Base-by-base conservation (phyloP, 1,140 invertebrate genomes). In the Drosophila chauvacae region DNA sequence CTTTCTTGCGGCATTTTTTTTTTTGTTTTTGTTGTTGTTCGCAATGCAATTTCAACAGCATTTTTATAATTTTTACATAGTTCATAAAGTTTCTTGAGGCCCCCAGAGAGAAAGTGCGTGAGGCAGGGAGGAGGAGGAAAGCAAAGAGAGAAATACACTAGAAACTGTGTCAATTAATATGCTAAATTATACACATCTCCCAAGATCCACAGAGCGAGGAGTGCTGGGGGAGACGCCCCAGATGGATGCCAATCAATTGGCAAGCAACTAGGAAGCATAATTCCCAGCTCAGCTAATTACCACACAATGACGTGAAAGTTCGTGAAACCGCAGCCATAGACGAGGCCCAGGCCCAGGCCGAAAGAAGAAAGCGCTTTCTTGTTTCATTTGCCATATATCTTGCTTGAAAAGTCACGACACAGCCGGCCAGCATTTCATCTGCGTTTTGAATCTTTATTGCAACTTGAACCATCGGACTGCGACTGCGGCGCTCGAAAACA, bases 81-180 rank as follows among this genome's bases (percentile, higher is more conserved):
- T 90, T 87, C 80, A 87, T 88, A 87, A 87, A 88, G 84, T 85
- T 88, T 79, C 56, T 61, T 71, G 47, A 79, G 35, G 58, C 66
- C 47, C 47, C 47, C 48, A n/a, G 28, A 57, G 84, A 90, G 85
- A 88, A 90, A 90, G 85, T 90, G 81, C 81, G 81, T 84, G 79
- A 62, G 72, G 72, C 57, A 70, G 51, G 75, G 60, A 48, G 66
- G 39, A 42, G 47, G 39, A 42, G 47, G 47, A 58, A 74, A 42
- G 44, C 51, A 62, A 63, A 81, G 48, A 56, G 35, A 69, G 45
- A 69, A 53, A 72, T 51, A 51, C 26, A 81, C 76, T 80, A 76
- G 80, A 88, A 88, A 90, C 81, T 88, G 73, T 88, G 84, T 90
- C 84, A 88, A 88, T 88, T 88, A 90, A 88, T 88, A 88, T 88